Evolutionary conservation across 2,797 vertebrate genomes (phyloP).

Genomic region (Rhinogobio ventralis): DNA sequence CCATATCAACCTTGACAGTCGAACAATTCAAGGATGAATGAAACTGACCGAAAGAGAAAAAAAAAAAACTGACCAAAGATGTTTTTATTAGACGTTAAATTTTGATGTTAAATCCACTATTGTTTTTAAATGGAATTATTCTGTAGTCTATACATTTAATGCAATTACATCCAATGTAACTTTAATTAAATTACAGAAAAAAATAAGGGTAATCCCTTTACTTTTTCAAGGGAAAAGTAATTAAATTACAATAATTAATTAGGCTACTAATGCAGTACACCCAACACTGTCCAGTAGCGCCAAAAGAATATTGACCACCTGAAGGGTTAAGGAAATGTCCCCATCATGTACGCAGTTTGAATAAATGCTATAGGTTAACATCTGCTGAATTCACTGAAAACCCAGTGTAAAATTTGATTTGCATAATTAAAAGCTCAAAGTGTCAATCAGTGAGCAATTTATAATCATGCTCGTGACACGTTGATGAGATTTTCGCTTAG

Average conservation of each 20-base stretch:
- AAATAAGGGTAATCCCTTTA: neutral
- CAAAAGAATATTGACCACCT: neutral
- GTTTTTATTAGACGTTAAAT: neutral
- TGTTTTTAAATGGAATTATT: neutral
- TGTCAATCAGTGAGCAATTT: slow-evolving; percentile 32
- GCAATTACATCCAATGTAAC: neutral
- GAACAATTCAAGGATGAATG: neutral
- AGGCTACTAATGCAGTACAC: neutral
- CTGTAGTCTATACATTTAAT: neutral
- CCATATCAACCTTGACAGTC: neutral
- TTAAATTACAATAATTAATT: neutral
- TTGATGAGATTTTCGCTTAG: slow-evolving; percentile 37
- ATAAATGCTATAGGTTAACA: slow-evolving; percentile 8
- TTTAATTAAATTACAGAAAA: neutral
- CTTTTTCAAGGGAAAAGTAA: neutral
- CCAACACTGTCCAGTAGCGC: neutral
- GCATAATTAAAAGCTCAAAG: slow-evolving; percentile 39
- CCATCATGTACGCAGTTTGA: neutral
- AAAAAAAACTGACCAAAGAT: neutral
- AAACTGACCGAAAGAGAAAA: neutral
- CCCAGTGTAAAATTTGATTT: slow-evolving; percentile 2
- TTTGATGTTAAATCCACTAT: neutral
- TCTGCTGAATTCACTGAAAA: slow-evolving; percentile 35
- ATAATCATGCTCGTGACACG: slow-evolving; percentile 22
- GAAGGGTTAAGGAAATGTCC: neutral